These are phyloP conservation scores for Leptinotarsa haldemani DNA, from an alignment of 2,888 invertebrate species.

Conservation along the genomic window DNA sequence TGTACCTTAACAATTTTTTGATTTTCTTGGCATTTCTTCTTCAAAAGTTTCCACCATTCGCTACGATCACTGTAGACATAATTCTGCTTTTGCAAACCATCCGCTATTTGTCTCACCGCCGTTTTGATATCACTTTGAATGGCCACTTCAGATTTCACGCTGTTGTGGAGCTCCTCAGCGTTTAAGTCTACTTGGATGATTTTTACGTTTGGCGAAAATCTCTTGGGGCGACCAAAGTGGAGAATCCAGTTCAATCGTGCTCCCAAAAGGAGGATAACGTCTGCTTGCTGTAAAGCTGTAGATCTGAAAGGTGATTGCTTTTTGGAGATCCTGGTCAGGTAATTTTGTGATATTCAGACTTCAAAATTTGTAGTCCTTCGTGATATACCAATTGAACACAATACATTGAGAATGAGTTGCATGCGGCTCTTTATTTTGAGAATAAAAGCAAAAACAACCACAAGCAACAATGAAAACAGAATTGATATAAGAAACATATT, in stretches of 20 bases:
- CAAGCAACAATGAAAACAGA: no score
- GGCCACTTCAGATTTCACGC: constrained; percentile 81
- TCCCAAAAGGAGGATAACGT: constrained; percentile 79
- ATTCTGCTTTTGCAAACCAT: constrained; percentile 68
- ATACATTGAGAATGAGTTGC: no score
- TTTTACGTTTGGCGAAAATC: constrained; percentile 85
- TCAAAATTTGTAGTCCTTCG: no score
- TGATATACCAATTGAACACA: no score
- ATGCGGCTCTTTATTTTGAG: no score
- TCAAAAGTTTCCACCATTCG: constrained; percentile 83
- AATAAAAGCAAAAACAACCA: no score
- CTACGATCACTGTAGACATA: constrained; percentile 71
- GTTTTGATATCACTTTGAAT: constrained; percentile 87
- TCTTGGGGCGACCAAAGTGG: constrained; percentile 92
- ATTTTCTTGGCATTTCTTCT: constrained; percentile 79
- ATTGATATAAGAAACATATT: no score
- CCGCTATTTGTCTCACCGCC: constrained; percentile 74
- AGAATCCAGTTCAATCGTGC: constrained; percentile 98
- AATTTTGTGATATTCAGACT: no score
- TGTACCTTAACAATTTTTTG: constrained; percentile 75
- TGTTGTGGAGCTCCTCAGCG: constrained; percentile 94
- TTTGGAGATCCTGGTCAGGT: neutral
- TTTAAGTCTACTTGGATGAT: constrained; percentile 91
- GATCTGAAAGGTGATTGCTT: constrained; percentile 66
- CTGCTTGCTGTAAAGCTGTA: constrained; percentile 85